A percentile compares a stretch with the other conserved stretches of the same genome.
These are phyloP conservation scores for Mormyrus proboscirostris DNA, from an alignment of 2,797 vertebrate genomes.

Conservation along the genomic window DNA sequence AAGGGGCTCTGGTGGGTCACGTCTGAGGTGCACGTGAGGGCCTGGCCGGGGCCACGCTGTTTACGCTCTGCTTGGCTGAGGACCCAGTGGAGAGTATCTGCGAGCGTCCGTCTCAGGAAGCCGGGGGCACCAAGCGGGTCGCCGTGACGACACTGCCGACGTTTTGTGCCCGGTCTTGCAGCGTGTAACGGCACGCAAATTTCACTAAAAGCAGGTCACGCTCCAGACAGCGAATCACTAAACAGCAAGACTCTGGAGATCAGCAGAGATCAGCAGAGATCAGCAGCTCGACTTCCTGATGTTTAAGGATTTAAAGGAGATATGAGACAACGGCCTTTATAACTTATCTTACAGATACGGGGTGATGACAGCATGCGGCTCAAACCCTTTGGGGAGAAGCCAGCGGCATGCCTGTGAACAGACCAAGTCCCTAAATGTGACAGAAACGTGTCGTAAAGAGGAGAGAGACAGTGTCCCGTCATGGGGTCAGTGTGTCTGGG, in stretches of 20 bases:
- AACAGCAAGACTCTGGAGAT: neutral
- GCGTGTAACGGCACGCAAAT: no score
- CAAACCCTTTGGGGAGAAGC: neutral
- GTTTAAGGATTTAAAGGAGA: neutral
- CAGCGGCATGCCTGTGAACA: neutral
- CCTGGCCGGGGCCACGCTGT: neutral
- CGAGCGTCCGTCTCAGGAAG: neutral
- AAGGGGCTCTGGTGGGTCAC: neutral
- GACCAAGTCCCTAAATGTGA: neutral
- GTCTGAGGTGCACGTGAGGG: neutral
- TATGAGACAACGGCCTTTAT: neutral
- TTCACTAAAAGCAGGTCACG: neutral
- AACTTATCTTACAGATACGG: neutral
- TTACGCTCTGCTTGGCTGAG: neutral
- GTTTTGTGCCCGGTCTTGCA: neutral
- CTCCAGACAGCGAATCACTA: neutral
- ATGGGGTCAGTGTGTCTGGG: neutral
- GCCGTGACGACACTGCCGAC: neutral
- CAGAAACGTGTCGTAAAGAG: neutral
- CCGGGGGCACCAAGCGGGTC: neutral
- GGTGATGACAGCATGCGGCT: neutral
- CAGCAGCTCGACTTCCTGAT: neutral
- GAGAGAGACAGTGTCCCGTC: neutral
- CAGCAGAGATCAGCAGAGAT: neutral
- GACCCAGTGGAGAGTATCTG: conserved; percentile 7